These are phyloP conservation scores for Bufo gargarizans DNA, from an alignment of 2,113 vertebrate genomes.

Conservation along the genomic window DNA sequence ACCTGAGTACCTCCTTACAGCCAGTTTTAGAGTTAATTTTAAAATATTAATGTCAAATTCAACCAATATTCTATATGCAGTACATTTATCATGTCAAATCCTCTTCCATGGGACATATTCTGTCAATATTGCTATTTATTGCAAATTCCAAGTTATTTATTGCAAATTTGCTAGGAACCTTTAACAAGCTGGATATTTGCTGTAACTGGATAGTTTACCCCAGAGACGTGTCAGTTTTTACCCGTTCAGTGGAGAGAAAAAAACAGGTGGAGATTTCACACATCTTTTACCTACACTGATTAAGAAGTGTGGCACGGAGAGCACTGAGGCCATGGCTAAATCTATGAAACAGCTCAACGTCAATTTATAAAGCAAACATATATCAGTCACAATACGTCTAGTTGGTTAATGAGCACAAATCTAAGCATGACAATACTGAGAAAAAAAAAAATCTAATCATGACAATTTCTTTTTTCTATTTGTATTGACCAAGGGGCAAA, in stretches of 20 bases:
- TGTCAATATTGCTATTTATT: background rate
- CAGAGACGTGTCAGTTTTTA: conserved; percentile 21
- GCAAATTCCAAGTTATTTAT: background rate
- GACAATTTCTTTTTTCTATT: too few relatives aligned
- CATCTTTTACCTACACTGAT: conserved; percentile 20
- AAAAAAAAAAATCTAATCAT: background rate
- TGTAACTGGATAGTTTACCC: background rate
- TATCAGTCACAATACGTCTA: background rate
- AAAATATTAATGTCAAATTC: too few relatives aligned
- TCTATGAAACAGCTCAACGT: background rate
- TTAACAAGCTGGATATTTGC: background rate
- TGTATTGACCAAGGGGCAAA: too few relatives aligned
- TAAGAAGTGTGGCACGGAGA: conserved; percentile 17
- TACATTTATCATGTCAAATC: too few relatives aligned
- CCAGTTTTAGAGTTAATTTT: too few relatives aligned
- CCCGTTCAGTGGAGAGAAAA: background rate
- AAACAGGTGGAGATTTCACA: conserved; percentile 46
- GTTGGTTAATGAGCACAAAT: background rate
- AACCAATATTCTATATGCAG: too few relatives aligned
- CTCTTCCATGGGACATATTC: background rate
- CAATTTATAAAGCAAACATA: conserved; percentile 2
- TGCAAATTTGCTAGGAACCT: background rate
- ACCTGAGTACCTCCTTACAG: too few relatives aligned
- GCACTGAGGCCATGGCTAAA: background rate
- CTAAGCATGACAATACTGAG: background rate